Base-by-base conservation (phyloP, 1,140 invertebrate genomes). In the Drosophila saltans region DNA sequence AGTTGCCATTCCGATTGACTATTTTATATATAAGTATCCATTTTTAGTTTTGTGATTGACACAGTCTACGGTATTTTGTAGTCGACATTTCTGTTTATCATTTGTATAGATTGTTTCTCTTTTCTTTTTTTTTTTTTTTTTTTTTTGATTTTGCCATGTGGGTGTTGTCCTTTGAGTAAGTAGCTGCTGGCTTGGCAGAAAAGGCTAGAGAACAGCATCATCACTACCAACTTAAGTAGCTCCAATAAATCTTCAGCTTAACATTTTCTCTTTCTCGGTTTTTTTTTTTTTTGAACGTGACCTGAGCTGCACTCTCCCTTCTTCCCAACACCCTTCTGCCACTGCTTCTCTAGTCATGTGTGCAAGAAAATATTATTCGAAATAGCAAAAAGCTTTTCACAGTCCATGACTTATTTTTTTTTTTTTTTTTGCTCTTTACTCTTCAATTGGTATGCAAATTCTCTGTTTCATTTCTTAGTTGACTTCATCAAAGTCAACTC, bases 161-260 rank as follows among this genome's bases (percentile, higher is more conserved):
- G 43, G 45, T 45, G 70, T 36, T 40, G 2, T 58, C 45, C 21
- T 52, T 52, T 52, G 45, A 52, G 45, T 45, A 48, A 62, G 72
- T 68, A 26, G 72, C 30, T 33, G 57, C 16, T 60, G 21, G 52
- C 28, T n/a, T 58, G 21, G 45, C 45, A 48, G 45, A 48, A 8
- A 40, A 56, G 11, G 64, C 64, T 64, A 33, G 39, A 45, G 65
- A 71, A 72, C 82, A 85, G 45, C 45, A 52, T 82, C 83, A 86
- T 88, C 82, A 86, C 76, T 80, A 82, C 69, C 77, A 88, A 60
- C 83, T 78, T 89, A 88, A 88, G 83, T 88, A 89, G 80, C 80
- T 78, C 24, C 84, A 89, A 88, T 88, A 88, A 88, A 88, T 88
- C 84, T 80, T 81, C 74, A 78, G 84, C 84, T 88, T 89, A 88